These are phyloP conservation scores for Parotocinclus haroldoi DNA, from an alignment of 2,797 vertebrate genomes.

Conservation along the genomic window DNA sequence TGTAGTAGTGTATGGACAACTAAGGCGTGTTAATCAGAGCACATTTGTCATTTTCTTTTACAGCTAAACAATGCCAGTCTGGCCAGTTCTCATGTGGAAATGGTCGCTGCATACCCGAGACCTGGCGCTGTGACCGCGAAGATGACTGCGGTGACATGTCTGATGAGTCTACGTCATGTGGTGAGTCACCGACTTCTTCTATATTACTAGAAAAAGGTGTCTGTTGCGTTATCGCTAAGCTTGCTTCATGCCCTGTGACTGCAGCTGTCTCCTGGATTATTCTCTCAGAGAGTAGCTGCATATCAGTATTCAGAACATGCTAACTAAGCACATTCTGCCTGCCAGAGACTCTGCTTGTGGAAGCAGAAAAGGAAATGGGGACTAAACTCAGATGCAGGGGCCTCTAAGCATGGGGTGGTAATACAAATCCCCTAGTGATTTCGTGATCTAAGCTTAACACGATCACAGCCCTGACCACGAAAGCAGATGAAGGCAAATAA, in stretches of 20 bases:
- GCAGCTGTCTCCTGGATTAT: constrained; percentile 25
- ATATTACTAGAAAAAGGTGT: not conserved
- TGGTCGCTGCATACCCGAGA: constrained; percentile 87
- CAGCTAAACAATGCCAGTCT: constrained; percentile 86
- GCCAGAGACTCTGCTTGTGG: constrained; percentile 20
- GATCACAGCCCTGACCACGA: constrained; percentile 30
- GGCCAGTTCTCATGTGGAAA: constrained; percentile 91
- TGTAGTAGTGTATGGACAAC: constrained; percentile 52
- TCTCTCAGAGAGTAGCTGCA: constrained; percentile 1
- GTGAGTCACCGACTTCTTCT: constrained; percentile 68
- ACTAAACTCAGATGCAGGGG: constrained; percentile 36
- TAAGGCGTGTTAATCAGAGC: too few species aligned
- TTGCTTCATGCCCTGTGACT: constrained; percentile 7
- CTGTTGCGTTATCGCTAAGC: constrained; percentile 3
- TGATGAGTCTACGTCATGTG: constrained; percentile 85
- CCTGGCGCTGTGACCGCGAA: constrained; percentile 92
- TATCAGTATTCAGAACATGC: constrained; percentile 38
- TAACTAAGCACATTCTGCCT: constrained; percentile 27
- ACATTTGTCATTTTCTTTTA: not conserved
- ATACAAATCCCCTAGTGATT: constrained; percentile 39
- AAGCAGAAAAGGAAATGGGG: constrained; percentile 32
- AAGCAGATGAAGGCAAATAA: constrained; percentile 27
- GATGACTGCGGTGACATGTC: constrained; percentile 92
- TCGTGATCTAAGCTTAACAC: constrained; percentile 30
- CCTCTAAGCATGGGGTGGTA: constrained; percentile 31